A percentile compares a stretch with the other conserved stretches of the same genome.
Evolutionary conservation across 2,888 invertebrate genomes (phyloP).

Genomic region (Drosophila stalkeri): DNA sequence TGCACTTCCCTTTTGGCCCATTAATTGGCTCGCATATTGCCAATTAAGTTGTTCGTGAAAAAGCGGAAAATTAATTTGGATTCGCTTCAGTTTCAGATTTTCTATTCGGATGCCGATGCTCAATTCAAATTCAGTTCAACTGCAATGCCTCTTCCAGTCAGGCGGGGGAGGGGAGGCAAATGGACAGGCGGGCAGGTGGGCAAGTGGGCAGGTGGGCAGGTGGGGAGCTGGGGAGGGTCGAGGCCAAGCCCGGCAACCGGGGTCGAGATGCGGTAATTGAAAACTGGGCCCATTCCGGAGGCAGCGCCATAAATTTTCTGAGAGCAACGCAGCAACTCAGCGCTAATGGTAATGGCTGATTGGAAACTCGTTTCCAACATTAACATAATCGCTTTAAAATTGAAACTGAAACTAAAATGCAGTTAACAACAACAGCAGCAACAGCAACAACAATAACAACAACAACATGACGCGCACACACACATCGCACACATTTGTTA

Average conservation of each 20-base stretch:
- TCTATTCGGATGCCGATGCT: slow-evolving; percentile 34
- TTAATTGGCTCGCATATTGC: slow-evolving; percentile 77
- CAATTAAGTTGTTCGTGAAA: slow-evolving; percentile 71
- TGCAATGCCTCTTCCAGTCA: background rate
- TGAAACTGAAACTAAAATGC: slow-evolving; percentile 76
- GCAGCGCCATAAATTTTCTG: slow-evolving; percentile 67
- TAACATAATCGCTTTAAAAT: slow-evolving; percentile 81
- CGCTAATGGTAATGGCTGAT: slow-evolving; percentile 73
- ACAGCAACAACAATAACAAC: slow-evolving; percentile 29
- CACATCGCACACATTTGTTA: slow-evolving; percentile 52
- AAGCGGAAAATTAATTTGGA: slow-evolving; percentile 76
- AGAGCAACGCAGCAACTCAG: slow-evolving; percentile 48
- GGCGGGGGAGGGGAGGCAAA: background rate
- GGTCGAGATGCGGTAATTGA: slow-evolving; percentile 70
- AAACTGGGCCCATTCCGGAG: slow-evolving; percentile 64
- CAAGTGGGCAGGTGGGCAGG: background rate
- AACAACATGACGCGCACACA: slow-evolving; percentile 27
- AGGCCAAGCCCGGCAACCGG: slow-evolving; percentile 24
- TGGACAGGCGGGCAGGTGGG: background rate
- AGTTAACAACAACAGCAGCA: slow-evolving; percentile 68
- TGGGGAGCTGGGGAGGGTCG: slow-evolving; percentile 5
- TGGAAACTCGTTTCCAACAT: slow-evolving; percentile 75
- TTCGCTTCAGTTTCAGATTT: slow-evolving; percentile 52
- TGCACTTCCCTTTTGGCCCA: slow-evolving; percentile 46
- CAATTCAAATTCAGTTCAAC: slow-evolving; percentile 34